Evolutionary conservation across 2,113 vertebrate genomes (phyloP).

Genomic region (Reinhardtius hippoglossoides): DNA sequence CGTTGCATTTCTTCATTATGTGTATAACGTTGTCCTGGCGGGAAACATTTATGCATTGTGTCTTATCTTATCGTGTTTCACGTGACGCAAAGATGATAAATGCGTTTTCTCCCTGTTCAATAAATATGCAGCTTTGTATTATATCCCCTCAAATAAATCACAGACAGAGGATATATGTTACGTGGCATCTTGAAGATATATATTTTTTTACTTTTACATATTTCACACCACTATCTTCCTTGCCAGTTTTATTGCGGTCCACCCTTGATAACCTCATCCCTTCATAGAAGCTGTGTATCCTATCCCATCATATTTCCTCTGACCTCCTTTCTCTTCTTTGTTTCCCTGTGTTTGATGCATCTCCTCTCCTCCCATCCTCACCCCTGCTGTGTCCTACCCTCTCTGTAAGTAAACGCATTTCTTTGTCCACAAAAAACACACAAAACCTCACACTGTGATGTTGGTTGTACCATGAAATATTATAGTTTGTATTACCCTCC

Average conservation of each 20-base stretch:
- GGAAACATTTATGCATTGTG: not conserved
- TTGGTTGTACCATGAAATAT: no score
- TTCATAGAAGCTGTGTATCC: slow-evolving; percentile 21
- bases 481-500: no score
- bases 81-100: not conserved
- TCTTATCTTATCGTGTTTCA: not conserved
- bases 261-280: slow-evolving; percentile 3
- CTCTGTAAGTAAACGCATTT: slow-evolving; percentile 39
- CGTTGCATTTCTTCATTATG: not conserved
- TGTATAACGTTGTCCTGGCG: not conserved
- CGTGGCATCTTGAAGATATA: not conserved
- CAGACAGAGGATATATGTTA: no score
- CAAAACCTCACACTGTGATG: no score
- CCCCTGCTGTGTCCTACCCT: slow-evolving; percentile 15
- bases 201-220: not conserved
- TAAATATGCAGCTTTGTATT: not conserved
- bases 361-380: slow-evolving; percentile 11
- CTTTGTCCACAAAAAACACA: not conserved
- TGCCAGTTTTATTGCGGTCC: not conserved
- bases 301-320: slow-evolving; percentile 27
- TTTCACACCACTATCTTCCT: not conserved
- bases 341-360: slow-evolving; percentile 32
- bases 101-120: no score
- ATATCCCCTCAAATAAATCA: not conserved
- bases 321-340: slow-evolving; percentile 43